Conservation (phyloP, 2,888 invertebrate species). For the Heliconius ismenius region DNA sequence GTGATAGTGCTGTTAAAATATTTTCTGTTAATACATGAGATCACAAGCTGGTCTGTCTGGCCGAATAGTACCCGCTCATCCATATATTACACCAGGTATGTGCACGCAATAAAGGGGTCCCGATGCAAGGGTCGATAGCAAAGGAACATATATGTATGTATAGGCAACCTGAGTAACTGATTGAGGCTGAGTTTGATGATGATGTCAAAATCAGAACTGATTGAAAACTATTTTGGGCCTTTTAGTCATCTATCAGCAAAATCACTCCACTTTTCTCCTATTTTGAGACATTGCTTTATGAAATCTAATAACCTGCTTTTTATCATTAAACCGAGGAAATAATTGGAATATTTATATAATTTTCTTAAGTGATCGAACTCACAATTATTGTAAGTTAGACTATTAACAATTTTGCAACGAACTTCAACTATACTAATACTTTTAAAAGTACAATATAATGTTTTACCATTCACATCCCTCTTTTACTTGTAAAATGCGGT, state of each 20-base stretch:
- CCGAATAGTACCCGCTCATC: slow-evolving; percentile 14
- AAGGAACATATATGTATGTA: not conserved
- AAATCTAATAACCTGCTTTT: too few relatives aligned
- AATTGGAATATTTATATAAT: too few relatives aligned
- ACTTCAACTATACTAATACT: too few relatives aligned
- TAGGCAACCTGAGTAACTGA: not conserved
- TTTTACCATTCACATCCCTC: not conserved
- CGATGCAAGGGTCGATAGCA: slow-evolving; percentile 21
- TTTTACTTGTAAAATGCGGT: not conserved
- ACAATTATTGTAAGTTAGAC: too few relatives aligned
- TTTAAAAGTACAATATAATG: too few relatives aligned
- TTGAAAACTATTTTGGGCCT: too few relatives aligned
- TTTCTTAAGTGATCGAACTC: too few relatives aligned
- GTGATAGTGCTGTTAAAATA: slow-evolving; percentile 12
- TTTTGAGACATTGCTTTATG: too few relatives aligned
- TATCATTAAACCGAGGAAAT: too few relatives aligned
- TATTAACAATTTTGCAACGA: too few relatives aligned
- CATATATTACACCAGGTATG: slow-evolving; percentile 27
- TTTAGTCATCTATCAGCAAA: too few relatives aligned
- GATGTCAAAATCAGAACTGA: not conserved
- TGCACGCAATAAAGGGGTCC: slow-evolving; percentile 26
- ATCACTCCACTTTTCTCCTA: too few relatives aligned
- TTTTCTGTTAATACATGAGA: slow-evolving; percentile 5
- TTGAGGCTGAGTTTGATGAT: not conserved
- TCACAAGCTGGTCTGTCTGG: slow-evolving; percentile 5